phyloP scores from a whole-genome alignment of 1,140 invertebrate genomes.

The Camponotus pennsylvanicus region DNA sequence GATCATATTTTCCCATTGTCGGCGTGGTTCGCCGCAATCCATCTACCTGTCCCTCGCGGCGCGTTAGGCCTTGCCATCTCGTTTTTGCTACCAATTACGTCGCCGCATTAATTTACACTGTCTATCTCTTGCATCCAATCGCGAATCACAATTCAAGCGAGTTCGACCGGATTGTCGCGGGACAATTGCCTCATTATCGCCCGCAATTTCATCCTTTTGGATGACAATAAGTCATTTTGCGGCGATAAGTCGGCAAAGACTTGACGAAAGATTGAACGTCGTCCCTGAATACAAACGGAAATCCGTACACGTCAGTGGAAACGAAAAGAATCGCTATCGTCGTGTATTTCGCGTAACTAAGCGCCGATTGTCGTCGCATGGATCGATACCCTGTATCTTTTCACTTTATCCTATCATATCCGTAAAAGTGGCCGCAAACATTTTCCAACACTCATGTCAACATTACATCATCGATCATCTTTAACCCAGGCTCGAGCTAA shows the following conservation, averaged over 20 bases:
- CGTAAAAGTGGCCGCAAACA: conserved; percentile 52
- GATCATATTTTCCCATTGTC: conserved; percentile 66
- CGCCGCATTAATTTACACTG: conserved; percentile 58
- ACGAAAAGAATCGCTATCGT: background rate
- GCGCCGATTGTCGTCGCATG: background rate
- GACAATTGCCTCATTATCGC: conserved; percentile 53
- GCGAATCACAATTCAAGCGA: conserved; percentile 42
- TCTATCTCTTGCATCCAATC: conserved; percentile 33
- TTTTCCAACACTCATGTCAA: conserved; percentile 43
- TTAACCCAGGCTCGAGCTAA: conserved; percentile 4
- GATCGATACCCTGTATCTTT: conserved; percentile 50
- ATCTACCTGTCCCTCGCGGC: conserved; percentile 45
- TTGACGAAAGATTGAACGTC: background rate
- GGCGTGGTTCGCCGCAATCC: conserved; percentile 24
- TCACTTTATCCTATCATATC: conserved; percentile 43
- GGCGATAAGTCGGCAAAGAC: background rate
- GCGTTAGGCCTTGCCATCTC: conserved; percentile 28
- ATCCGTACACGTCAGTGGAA: background rate
- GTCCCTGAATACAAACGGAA: background rate
- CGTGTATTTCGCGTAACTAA: background rate
- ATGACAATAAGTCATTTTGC: background rate
- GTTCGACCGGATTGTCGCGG: background rate
- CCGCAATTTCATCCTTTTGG: conserved; percentile 30
- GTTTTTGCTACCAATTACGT: conserved; percentile 66
- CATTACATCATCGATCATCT: conserved; percentile 55